Base-by-base conservation (phyloP, 1,140 invertebrate species). In the Archegozetes longisetosus region DNA sequence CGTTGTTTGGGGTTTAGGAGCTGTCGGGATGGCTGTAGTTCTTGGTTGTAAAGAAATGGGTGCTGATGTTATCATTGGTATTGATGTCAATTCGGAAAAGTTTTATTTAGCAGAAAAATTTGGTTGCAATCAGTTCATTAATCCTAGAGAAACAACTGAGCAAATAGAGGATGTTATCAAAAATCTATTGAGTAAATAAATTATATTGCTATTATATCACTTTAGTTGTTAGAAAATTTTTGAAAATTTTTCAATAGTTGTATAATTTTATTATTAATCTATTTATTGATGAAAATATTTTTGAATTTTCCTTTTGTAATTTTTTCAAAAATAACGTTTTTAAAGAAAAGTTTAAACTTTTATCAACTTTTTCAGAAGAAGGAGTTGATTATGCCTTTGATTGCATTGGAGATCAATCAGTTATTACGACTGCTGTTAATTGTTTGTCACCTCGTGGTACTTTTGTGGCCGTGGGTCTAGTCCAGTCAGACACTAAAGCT, bases 341-440 rank as follows among this genome's bases (percentile, higher is more conserved):
- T 40, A 40, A 40, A 40, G 17, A 40, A 40, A 40, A 40, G 6
- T 40, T 40, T 9, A 40, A 9, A 40, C 6, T 40, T 9, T 40
- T 9, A 9, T 40, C 17, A 9, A 17, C 6, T 40, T 40, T 40
- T 40, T 17, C 90, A 17, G 88, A 97, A 76, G 95, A 95, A 58
- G 95, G 95, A 25, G 78, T 92, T 55, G 95, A 99, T 74, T 98
- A 86, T 69, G 97, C 93, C 3, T 98, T 98, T 75, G 95, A 98
- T 74, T 98, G 95, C 73, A 86, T 98, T 70, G 95, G 95, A 59
- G 98, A 96, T 76, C 86, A 96, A 0, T 75, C 83, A 53, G 89
- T 86, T 2, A 98, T 99, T 94, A 79, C 93, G 67, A 83, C 86
- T 60, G 95, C 95, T 24, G 73, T 98, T 46, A 95, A 99, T 72